phyloP scores from a whole-genome alignment of 2,113 vertebrate species.

The Thamnaconus septentrionalis region DNA sequence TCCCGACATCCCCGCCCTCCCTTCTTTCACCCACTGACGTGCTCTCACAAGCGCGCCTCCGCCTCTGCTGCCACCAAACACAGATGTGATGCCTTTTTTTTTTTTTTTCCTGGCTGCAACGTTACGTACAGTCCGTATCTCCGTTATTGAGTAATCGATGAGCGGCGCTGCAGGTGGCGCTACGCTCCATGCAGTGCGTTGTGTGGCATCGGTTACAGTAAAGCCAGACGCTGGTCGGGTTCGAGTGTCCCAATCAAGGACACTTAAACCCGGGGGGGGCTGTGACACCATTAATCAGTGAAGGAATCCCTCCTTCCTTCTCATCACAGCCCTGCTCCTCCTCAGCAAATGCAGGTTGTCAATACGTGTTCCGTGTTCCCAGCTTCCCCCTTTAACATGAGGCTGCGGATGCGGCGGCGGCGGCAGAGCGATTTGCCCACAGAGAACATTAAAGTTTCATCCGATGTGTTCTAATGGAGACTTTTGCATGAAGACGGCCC shows the following conservation, averaged over 20 bases:
- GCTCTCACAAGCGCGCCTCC: slow-evolving; percentile 21
- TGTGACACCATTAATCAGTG: no score
- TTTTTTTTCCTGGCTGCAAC: slow-evolving; percentile 12
- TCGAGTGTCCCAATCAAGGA: no score
- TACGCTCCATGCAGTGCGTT: slow-evolving; percentile 26
- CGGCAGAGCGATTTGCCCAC: slow-evolving; percentile 41
- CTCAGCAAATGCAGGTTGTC: slow-evolving; percentile 20
- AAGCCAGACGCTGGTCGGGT: not conserved
- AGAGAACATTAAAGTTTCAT: slow-evolving; percentile 62
- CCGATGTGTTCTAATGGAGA: slow-evolving; percentile 50
- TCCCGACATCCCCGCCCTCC: slow-evolving; percentile 42
- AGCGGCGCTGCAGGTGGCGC: slow-evolving; percentile 35
- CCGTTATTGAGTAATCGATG: slow-evolving; percentile 44
- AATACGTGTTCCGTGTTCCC: slow-evolving; percentile 17
- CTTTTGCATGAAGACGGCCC: slow-evolving; percentile 2
- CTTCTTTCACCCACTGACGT: slow-evolving; percentile 32
- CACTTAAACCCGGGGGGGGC: no score
- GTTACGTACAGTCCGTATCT: slow-evolving; percentile 36
- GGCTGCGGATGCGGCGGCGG: slow-evolving; percentile 22
- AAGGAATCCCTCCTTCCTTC: not conserved
- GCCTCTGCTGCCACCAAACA: slow-evolving; percentile 19
- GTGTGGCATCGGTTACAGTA: slow-evolving; percentile 2
- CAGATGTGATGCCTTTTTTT: slow-evolving; percentile 22
- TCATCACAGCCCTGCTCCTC: slow-evolving; percentile 16
- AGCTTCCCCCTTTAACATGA: slow-evolving; percentile 28